Evolutionary conservation across 2,888 invertebrate species (phyloP).

Genomic region (Disparrhopalites patrizii): DNA sequence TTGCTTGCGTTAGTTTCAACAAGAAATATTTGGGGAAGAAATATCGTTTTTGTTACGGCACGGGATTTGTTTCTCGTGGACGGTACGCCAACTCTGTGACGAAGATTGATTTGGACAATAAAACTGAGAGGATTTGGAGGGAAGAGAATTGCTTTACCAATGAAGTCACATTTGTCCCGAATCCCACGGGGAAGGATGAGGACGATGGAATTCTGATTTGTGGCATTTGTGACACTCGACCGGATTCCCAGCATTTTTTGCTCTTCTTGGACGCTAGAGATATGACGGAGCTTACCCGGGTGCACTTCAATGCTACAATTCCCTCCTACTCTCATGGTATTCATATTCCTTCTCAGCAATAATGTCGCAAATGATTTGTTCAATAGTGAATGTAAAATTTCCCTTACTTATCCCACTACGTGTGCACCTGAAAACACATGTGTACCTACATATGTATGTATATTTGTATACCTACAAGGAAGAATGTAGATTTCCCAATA

Average conservation of each 20-base stretch:
- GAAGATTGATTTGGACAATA: slow-evolving; percentile 22
- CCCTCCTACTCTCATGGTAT: slow-evolving; percentile 25
- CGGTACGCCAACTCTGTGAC: slow-evolving; percentile 24
- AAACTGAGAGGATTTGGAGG: neutral
- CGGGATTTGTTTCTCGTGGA: slow-evolving; percentile 41
- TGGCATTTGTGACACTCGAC: slow-evolving; percentile 48
- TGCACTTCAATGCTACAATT: slow-evolving; percentile 18
- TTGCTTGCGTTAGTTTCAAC: slow-evolving; percentile 55
- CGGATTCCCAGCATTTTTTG: slow-evolving; percentile 48
- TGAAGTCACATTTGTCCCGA: slow-evolving; percentile 52
- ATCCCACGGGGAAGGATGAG: slow-evolving; percentile 52
- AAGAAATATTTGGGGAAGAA: slow-evolving; percentile 50
- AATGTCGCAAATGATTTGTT: no score
- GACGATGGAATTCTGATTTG: slow-evolving; percentile 54
- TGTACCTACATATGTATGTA: no score
- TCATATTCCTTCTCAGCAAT: no score
- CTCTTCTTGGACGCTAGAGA: slow-evolving; percentile 52
- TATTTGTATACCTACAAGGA: no score
- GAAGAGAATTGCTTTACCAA: slow-evolving; percentile 12
- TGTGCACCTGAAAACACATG: no score
- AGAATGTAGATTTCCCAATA: no score
- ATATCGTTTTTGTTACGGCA: slow-evolving; percentile 55
- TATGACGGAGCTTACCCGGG: slow-evolving; percentile 51
- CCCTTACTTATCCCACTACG: no score
- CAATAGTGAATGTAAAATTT: no score